Base-by-base conservation (phyloP, 1,140 invertebrate species). In the Papilio machaon region DNA sequence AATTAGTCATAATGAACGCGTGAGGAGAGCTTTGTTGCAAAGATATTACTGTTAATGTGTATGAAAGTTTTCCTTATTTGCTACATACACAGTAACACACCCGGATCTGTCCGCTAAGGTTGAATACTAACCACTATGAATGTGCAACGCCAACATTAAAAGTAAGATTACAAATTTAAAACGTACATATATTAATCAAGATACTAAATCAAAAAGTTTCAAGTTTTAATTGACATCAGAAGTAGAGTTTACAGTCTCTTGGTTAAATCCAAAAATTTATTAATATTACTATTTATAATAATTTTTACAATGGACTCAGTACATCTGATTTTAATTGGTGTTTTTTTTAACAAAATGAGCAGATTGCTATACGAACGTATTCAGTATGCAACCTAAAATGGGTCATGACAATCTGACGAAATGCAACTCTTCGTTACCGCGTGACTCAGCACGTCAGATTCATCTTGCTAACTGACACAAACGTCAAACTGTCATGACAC, bases 61-160 rank as follows among this genome's bases (percentile, higher is more conserved):
- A 70, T 70, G 64, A 70, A 70, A 70, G 64, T 35, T 70, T 70
- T 70, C 64, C 64, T 35, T 70, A 70, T 70, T 35, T 70, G 30
- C 30, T 9, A 64, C 60, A 70, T 35, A 70, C 64, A 67, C 52
- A 5, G 13, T 35, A 35, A 64, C 19, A 64, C 64, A 70, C 64
- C 64, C 64, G 64, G 64, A 70, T 70, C 64, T 70, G 23, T 70
- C 23, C 30, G 13, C 13, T 70, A 35, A 70, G 30, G 30, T 38
- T 35, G 11, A 11, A 70, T 70, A 70, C 60, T 19, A 58, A 19
- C 9, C 9, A 19, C 8, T 58, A 58, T 19, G 54, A n/a, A 58
- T 1, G 5, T 52, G 17, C 15, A 15, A 52, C 15, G 49, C 17
- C 5, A 5, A 52, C 49, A 4, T 52, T 52, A 17, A 17, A 52